These are phyloP conservation scores for Leptobrachium leishanense DNA, from an alignment of 2,113 vertebrate genomes.

Conservation along the genomic window DNA sequence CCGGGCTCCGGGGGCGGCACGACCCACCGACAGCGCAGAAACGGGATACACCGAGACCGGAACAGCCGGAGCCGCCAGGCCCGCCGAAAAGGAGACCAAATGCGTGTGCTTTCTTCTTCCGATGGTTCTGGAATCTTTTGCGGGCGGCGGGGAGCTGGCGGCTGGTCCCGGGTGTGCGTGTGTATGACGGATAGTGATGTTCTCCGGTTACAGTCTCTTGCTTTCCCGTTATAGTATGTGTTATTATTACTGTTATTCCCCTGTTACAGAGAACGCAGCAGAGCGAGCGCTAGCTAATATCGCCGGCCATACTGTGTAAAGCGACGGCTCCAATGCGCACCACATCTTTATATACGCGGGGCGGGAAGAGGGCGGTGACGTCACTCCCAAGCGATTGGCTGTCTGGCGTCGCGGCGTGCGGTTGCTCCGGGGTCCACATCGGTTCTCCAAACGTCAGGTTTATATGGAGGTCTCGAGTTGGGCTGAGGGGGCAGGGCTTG, in stretches of 20 bases:
- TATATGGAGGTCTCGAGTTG: too few species aligned
- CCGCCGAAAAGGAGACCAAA: too few species aligned
- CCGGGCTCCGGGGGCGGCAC: constrained; percentile 87
- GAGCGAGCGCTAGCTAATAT: constrained; percentile 99
- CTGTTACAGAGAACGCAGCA: constrained; percentile 93
- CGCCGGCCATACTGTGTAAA: constrained; percentile 99
- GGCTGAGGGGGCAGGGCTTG: too few species aligned
- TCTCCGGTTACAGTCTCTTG: constrained; percentile 75
- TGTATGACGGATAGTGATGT: constrained; percentile 31
- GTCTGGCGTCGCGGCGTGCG: constrained; percentile 19
- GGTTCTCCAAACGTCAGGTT: too few species aligned
- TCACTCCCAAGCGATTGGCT: constrained; percentile 20
- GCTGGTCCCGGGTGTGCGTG: not conserved
- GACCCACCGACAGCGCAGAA: constrained; percentile 56
- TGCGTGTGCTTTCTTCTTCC: too few species aligned
- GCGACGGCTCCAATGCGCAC: constrained; percentile 59
- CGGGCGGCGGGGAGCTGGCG: too few species aligned
- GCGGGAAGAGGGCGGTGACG: not conserved
- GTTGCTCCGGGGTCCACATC: constrained; percentile 7
- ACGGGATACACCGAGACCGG: constrained; percentile 3
- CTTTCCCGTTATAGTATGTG: constrained; percentile 69
- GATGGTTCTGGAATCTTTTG: too few species aligned
- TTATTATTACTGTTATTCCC: constrained; percentile 69
- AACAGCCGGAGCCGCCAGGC: not conserved
- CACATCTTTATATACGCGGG: constrained; percentile 67